phyloP scores from a whole-genome alignment of 1,140 invertebrate species.

The Caerostris extrusa region DNA sequence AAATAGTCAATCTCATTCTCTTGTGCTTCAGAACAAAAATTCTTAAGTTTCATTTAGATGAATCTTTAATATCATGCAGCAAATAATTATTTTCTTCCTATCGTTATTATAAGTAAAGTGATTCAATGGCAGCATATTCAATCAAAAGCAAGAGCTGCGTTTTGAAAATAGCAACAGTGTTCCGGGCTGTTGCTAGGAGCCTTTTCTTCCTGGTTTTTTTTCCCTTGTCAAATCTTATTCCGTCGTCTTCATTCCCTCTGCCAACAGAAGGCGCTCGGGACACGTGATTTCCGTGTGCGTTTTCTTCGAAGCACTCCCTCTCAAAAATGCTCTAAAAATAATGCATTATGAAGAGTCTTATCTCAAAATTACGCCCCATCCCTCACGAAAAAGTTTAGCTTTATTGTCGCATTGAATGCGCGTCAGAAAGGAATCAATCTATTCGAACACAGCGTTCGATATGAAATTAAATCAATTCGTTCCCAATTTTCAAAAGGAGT shows the following conservation, averaged over 20 bases:
- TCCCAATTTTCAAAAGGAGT: too few relatives aligned
- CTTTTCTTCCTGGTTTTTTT: background rate
- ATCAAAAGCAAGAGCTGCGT: background rate
- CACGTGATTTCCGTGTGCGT: background rate
- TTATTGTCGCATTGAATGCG: too few relatives aligned
- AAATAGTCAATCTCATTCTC: too few relatives aligned
- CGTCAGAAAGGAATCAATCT: too few relatives aligned
- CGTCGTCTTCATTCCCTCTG: background rate
- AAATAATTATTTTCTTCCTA: background rate
- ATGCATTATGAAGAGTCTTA: background rate
- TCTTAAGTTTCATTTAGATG: too few relatives aligned
- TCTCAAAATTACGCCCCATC: background rate
- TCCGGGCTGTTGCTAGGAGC: background rate
- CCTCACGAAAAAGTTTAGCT: background rate
- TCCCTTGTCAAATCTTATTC: background rate
- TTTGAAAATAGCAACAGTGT: background rate
- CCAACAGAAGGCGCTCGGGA: background rate
- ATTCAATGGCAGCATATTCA: background rate
- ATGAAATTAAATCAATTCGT: too few relatives aligned
- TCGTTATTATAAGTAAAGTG: background rate
- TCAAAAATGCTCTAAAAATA: background rate
- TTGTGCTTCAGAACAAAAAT: too few relatives aligned
- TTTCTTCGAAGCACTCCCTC: background rate
- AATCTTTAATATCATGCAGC: too few relatives aligned
- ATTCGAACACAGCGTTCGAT: too few relatives aligned